Percentiles rank a stretch among this genome's conserved stretches.
phyloP scores from a whole-genome alignment of 2,888 invertebrate genomes.

The Pyrocoelia pectoralis region DNA sequence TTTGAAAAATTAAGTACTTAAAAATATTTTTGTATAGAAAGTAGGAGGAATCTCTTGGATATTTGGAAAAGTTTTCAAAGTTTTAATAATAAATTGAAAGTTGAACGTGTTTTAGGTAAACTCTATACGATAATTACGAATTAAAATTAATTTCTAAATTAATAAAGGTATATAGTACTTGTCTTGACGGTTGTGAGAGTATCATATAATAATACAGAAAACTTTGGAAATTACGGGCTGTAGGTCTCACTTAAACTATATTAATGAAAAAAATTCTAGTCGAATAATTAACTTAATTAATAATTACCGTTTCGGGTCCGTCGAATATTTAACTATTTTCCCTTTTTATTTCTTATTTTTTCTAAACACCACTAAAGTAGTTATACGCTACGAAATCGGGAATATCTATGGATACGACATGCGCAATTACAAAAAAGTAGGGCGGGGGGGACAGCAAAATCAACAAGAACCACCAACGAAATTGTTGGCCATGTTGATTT shows the following conservation, averaged over 20 bases:
- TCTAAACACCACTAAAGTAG: slow-evolving; percentile 48
- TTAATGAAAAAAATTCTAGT: slow-evolving; percentile 10
- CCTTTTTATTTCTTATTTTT: slow-evolving; percentile 48
- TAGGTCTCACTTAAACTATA: slow-evolving; percentile 8
- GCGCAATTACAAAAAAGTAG: slow-evolving; percentile 38
- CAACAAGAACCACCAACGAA: slow-evolving; percentile 33
- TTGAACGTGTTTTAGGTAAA: no score
- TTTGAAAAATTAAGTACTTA: slow-evolving; percentile 13
- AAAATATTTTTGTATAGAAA: not conserved
- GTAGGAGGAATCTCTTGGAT: not conserved
- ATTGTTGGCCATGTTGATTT: slow-evolving; percentile 29
- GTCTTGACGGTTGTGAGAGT: slow-evolving; percentile 41
- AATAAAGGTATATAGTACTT: slow-evolving; percentile 34
- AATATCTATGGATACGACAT: slow-evolving; percentile 50
- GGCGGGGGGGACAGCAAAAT: slow-evolving; percentile 35
- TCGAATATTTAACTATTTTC: slow-evolving; percentile 33
- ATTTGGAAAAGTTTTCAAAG: slow-evolving; percentile 7
- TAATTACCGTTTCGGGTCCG: slow-evolving; percentile 44
- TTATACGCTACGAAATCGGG: slow-evolving; percentile 43
- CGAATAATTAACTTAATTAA: slow-evolving; percentile 35
- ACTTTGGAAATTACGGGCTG: slow-evolving; percentile 34
- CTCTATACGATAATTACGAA: no score
- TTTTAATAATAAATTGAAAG: slow-evolving; percentile 14
- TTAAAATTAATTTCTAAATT: slow-evolving; percentile 20
- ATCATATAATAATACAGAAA: slow-evolving; percentile 33